Evolutionary conservation across 2,113 vertebrate species (phyloP), one percentile per base, ranked within the genome.

Genomic region (Blennius ocellaris): DNA sequence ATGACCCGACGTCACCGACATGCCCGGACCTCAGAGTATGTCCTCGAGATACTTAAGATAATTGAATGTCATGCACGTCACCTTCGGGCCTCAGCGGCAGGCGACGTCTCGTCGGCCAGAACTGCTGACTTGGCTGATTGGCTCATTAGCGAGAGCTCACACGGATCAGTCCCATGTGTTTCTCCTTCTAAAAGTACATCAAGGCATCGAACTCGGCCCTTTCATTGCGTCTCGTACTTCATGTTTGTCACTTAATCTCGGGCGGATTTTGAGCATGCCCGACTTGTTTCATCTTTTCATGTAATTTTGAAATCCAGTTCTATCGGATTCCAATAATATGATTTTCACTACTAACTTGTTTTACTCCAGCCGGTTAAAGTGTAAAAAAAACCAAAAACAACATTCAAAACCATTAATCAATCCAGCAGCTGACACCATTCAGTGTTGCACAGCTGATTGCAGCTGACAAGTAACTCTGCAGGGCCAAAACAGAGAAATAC

Each of bases 71-170:
- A 41, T 21, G 36, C 30, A 36, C 38, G 21, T 80, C 73, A 79
- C 65, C 71, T 85, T 81, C n/a, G 52, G 75, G 70, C 75, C 12
- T 6, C n/a, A 54, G 16, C 48, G 52, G 50, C 58, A 39, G 59
- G 62, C 21, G 55, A 78, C 56, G 61, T 47, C 50, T 21, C 40
- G 55, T 40, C 15, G 1, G 56, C 6, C 48, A 61, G 60, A 82
- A 74, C 39, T 70, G 59, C 63, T 76, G 78, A 72, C 55, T 58
- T 58, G 61, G 48, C 58, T 68, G 69, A 80, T 70, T 69, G 14
- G 11, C 57, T 71, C 38, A 78, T 87, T 80, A 72, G 58, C 2
- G 3, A 54, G 60, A 4, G 38, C 76, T 30, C 21, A 30, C 21
- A 30, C 21, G 21, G 39, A 81, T 43, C 73, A 49, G 55, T 65